A percentile compares a stretch with the other conserved stretches of the same genome.
phyloP scores from a whole-genome alignment of 2,113 vertebrate genomes.

The Elephantulus edwardii region DNA sequence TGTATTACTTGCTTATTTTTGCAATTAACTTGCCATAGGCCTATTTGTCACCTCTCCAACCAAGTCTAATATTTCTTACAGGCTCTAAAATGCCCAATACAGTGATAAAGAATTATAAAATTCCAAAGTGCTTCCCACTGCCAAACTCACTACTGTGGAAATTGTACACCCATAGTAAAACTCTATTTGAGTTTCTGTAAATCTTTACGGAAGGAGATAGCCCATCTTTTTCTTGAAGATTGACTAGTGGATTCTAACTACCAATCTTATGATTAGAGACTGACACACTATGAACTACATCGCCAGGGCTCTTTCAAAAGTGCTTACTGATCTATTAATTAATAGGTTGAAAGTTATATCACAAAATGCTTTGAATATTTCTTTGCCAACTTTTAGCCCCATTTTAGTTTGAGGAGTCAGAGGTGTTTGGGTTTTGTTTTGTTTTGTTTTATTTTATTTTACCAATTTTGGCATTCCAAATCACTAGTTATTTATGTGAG shows the following conservation, averaged over 20 bases:
- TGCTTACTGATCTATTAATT: not conserved
- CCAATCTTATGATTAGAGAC: no score
- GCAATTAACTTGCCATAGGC: conserved; percentile 33
- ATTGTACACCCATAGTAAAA: no score
- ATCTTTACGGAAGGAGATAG: no score
- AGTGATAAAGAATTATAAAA: not conserved
- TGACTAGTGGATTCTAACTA: no score
- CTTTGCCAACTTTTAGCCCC: not conserved
- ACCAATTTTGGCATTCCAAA: not conserved
- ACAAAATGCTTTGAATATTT: not conserved
- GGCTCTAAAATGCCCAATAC: not conserved
- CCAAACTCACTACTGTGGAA: no score
- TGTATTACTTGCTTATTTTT: not conserved
- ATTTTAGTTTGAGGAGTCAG: not conserved
- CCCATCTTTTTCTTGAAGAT: no score
- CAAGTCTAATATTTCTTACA: conserved; percentile 1
- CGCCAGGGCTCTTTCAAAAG: no score
- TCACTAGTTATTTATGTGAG: not conserved
- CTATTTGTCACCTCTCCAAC: not conserved
- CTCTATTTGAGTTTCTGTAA: no score
- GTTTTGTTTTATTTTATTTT: conserved; percentile 11
- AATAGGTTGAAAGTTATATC: not conserved
- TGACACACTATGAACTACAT: no score
- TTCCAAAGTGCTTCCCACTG: no score
- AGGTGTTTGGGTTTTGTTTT: no score